Base-by-base conservation (phyloP, 2,797 vertebrate genomes). In the Phaenicophaeus curvirostris region DNA sequence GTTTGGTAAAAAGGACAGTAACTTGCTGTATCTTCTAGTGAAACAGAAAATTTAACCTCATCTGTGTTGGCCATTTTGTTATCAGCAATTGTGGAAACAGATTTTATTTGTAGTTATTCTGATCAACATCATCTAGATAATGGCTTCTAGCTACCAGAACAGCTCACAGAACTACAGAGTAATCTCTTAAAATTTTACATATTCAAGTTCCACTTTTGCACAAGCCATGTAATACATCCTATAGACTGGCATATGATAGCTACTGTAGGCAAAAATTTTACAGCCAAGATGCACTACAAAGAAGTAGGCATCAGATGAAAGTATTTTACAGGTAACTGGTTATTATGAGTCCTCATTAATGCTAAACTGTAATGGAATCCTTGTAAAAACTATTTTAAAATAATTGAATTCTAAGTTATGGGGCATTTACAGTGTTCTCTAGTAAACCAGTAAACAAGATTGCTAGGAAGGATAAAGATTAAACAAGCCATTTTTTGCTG, bases 321-420 rank as follows among this genome's bases (percentile, higher is more conserved):
- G 23, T 13, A 63, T 72, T 90, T 84, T 37, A 62, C 27, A 67
- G 63, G 65, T 50, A 75, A 35, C 15, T 41, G 35, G 50, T 77
- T 68, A 24, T 69, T 83, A 44, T 28, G 58, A 90, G 37, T 73
- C 21, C 51, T 63, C 50, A 51, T 87, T 92, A 87, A 37, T 51
- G 50, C 28, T 35, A 27, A 91, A 41, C 59, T 55, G 11, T 33
- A 89, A 80, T 35, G 18, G 11, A 27, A 75, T 83, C 59, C 39
- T 82, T 77, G n/a, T 6, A 19, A 24, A 67, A 93, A 68, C 48
- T 41, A 15, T 68, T 92, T 85, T 13, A 44, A 91, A 94, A 90
- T 91, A 79, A 95, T 11, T 73, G 10, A 76, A 94, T 81, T 93
- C 48, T 42, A 94, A 94, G 46, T 87, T 78, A 78, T 8, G 4